Evolutionary conservation across 2,888 invertebrate species (phyloP).

Genomic region (Drosophila vallismaia): DNA sequence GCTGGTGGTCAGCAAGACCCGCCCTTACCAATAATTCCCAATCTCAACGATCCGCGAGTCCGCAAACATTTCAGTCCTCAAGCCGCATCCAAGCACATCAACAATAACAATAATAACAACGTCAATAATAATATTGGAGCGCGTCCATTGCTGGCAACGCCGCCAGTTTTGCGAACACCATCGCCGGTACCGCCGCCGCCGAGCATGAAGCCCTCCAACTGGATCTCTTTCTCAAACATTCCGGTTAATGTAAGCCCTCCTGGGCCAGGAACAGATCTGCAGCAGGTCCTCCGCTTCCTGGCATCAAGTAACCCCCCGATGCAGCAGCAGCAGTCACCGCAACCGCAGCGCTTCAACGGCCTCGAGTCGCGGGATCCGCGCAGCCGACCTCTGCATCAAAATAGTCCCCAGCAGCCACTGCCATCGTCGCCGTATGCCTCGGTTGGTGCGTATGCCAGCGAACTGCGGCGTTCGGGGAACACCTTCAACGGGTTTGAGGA

Average conservation of each 20-base stretch:
- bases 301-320: background rate
- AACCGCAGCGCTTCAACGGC: background rate
- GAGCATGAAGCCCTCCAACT: constrained; percentile 8
- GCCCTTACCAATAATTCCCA: constrained; percentile 8
- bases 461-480: constrained; percentile 7
- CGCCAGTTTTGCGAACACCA: background rate
- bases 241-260: background rate
- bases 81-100: background rate
- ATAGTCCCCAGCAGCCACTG: background rate
- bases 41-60: constrained; percentile 34
- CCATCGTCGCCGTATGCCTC: background rate
- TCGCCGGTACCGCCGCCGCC: constrained; percentile 26
- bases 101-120: background rate
- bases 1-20: background rate
- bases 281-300: no score
- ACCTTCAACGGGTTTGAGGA: background rate
- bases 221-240: constrained; percentile 9
- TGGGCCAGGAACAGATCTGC: background rate
- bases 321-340: background rate
- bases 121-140: background rate
- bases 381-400: background rate
- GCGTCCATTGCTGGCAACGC: background rate
- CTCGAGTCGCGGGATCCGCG: constrained; percentile 2
- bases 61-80: constrained; percentile 5
- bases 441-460: constrained; percentile 11